phyloP scores from a whole-genome alignment of 2,113 vertebrate species.

The Lepus europaeus region DNA sequence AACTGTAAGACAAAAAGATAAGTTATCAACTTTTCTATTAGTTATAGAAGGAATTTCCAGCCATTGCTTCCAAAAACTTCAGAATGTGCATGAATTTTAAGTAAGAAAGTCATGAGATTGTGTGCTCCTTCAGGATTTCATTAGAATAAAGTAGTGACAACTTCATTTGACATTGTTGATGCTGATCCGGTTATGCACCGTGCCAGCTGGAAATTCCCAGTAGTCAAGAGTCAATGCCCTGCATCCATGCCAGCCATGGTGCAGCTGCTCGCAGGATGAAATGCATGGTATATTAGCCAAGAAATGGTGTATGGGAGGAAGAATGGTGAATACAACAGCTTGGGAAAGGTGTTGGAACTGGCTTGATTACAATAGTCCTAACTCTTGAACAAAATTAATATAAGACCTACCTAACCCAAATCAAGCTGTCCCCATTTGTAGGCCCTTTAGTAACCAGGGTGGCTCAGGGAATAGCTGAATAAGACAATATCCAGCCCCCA shows the following conservation, averaged over 20 bases:
- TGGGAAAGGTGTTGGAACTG: slow-evolving; percentile 31
- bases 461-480: neutral
- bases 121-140: neutral
- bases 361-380: neutral
- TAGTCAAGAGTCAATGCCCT: slow-evolving; percentile 16
- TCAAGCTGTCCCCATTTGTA: neutral
- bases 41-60: slow-evolving; percentile 49
- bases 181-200: slow-evolving; percentile 60
- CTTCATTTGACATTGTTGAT: slow-evolving; percentile 41
- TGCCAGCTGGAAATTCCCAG: slow-evolving; percentile 51
- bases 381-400: slow-evolving; percentile 37
- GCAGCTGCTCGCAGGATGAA: slow-evolving; percentile 36
- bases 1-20: slow-evolving; percentile 16
- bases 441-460: neutral
- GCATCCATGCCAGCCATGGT: neutral
- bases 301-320: slow-evolving; percentile 61
- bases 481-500: neutral
- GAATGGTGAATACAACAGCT: neutral
- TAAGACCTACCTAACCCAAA: neutral
- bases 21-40: neutral
- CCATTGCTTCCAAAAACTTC: slow-evolving; percentile 50
- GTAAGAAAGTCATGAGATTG: slow-evolving; percentile 26
- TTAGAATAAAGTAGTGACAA: neutral
- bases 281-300: slow-evolving; percentile 50
- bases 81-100: neutral